These are phyloP conservation scores for Antennarius striatus DNA, from an alignment of 2,113 vertebrate species.

Conservation along the genomic window DNA sequence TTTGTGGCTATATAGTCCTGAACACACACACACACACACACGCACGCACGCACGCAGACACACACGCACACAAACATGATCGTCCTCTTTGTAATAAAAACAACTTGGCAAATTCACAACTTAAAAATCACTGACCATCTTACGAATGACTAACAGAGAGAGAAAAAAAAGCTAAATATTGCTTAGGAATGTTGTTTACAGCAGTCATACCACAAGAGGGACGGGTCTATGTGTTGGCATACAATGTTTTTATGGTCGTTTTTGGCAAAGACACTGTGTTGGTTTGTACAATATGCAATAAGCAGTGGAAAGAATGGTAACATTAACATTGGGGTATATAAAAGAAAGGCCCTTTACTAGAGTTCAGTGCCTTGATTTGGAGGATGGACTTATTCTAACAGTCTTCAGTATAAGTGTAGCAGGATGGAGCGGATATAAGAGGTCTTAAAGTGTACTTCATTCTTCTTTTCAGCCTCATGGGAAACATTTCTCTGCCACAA, in stretches of 20 bases:
- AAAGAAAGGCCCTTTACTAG: conserved; percentile 48
- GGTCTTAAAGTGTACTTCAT: conserved; percentile 22
- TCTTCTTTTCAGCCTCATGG: conserved; percentile 24
- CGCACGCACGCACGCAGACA: conserved; percentile 29
- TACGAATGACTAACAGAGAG: conserved; percentile 65
- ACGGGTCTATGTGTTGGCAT: conserved; percentile 16
- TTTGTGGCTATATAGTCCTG: conserved; percentile 63
- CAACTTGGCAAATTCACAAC: conserved; percentile 73
- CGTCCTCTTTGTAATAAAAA: conserved; percentile 60
- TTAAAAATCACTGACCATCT: conserved; percentile 66
- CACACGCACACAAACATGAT: conserved; percentile 61
- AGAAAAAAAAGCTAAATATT: conserved; percentile 77
- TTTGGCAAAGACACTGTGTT: conserved; percentile 59
- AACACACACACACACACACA: conserved; percentile 34
- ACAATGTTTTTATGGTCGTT: conserved; percentile 32
- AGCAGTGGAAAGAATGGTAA: conserved; percentile 46
- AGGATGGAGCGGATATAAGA: conserved; percentile 49
- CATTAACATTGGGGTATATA: conserved; percentile 38
- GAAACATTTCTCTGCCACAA: conserved; percentile 65
- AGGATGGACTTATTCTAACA: conserved; percentile 67
- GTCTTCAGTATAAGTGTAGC: conserved; percentile 68
- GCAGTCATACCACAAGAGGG: conserved; percentile 60
- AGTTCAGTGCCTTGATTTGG: conserved; percentile 51
- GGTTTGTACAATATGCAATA: conserved; percentile 61
- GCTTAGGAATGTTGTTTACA: conserved; percentile 82